Base-by-base conservation (phyloP, 2,113 vertebrate species). In the Buteo buteo region DNA sequence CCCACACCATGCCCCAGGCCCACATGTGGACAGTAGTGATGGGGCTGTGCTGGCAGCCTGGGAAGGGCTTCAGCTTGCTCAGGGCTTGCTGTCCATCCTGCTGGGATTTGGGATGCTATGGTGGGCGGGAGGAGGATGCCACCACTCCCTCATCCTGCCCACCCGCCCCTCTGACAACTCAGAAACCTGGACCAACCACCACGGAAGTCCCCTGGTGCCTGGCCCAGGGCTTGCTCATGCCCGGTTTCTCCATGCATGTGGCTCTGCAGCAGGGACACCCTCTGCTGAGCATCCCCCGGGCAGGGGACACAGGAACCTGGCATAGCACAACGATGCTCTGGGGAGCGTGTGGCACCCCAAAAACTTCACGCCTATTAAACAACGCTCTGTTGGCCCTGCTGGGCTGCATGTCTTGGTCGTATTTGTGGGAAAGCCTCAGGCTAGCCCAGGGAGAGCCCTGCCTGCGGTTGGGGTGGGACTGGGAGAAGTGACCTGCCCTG, bases 391-490 rank as follows among this genome's bases (percentile, higher is more conserved):
- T 59, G 49, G 50, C 38, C 44, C 66, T 8, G 31, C 45, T 78
- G 86, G 59, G 54, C 62, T 82, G 29, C 45, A n/a, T 7, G 6
- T 15, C n/a, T 54, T 54, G 57, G 32, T 55, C 2, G 0, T 13
- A 42, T 62, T 42, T 78, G 32, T 29, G 5, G 8, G 29, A 31
- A 57, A 26, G 21, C 47, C 52, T 25, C 0, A 1, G 36, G 29
- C 19, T 34, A 42, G n/a, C 70, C 38, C 0, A 0, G n/a, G 44
- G 18, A 16, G 16, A 80, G 34, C 21, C 62, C 49, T 86, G 42
- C 10, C 55, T 72, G 40, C 0, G 0, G 28, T 18, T 12, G 22
- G 45, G 22, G 2, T 0, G 2, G 11, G n/a, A n/a, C 1, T 1
- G 13, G 16, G 38, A 69, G 40, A 73, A 26, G 38, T 16, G 42